Conservation (phyloP, 2,888 invertebrate genomes). For the Cenopis cana region DNA sequence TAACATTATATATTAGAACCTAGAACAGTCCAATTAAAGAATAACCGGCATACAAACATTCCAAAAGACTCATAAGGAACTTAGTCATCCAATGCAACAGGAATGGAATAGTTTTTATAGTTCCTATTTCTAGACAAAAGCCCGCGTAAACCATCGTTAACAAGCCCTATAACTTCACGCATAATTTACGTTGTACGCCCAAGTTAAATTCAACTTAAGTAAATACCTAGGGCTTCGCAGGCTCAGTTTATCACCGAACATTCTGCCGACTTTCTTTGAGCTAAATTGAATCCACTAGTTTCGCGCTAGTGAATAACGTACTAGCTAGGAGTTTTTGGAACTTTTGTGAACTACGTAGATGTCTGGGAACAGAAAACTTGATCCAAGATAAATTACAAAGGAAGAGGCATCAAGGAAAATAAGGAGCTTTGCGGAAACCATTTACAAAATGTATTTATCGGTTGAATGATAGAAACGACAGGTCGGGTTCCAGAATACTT, state of each 20-base stretch:
- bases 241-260: conserved; percentile 9
- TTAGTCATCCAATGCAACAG: conserved; percentile 1
- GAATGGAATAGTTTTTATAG: neutral
- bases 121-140: conserved; percentile 13
- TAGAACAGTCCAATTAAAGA: neutral
- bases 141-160: conserved; percentile 24
- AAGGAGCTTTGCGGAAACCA: neutral
- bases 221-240: conserved; percentile 3
- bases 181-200: conserved; percentile 21
- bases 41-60: conserved; percentile 3
- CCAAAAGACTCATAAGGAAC: conserved; percentile 10
- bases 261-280: conserved; percentile 1
- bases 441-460: conserved; percentile 19
- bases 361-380: conserved; percentile 20
- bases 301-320: neutral
- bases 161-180: conserved; percentile 27
- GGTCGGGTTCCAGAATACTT: neutral
- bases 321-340: neutral
- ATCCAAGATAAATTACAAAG: conserved; percentile 14
- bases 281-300: conserved; percentile 25
- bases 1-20: neutral
- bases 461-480: conserved; percentile 3
- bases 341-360: neutral
- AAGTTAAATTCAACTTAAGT: conserved; percentile 25
- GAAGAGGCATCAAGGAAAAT: conserved; percentile 11